Base-by-base conservation (phyloP, 2,113 vertebrate species). In the Paradisaea rubra region DNA sequence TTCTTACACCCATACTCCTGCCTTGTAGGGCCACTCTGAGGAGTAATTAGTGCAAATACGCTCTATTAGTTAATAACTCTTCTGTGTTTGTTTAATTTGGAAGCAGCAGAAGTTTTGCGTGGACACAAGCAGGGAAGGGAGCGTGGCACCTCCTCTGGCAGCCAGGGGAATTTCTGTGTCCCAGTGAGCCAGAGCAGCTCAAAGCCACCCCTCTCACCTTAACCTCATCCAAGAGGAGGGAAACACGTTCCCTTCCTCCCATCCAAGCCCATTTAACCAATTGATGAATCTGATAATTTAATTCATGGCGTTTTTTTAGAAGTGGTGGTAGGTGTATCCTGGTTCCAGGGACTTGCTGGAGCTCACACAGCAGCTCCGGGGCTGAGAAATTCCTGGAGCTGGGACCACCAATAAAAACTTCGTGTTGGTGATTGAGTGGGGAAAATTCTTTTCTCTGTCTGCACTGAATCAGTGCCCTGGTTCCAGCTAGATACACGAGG, bases 361-460 rank as follows among this genome's bases (percentile, higher is more conserved):
- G 92, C 88, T 68, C 31, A 10, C 35, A 7, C 14, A 61, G 81
- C 45, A 59, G 74, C 84, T 69, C 45, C 12, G 2, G 71, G 47
- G 84, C 86, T 42, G 66, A 59, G 94, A 68, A 93, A 92, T 92
- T 91, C 91, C 85, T 95, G 93, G 68, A 88, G 76, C 9, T 78
- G 86, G 53, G 91, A 90, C 79, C 88, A 92, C 94, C 93, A 94
- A 93, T 95, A 73, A 81, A 83, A 94, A 6, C 54, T 73, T 64
- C 1, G 39, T 24, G n/a, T 1, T 53, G 52, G 80, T 93, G 86
- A 95, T 35, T 64, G 88, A 95, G 69, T 6, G 65, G 76, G 69
- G 88, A 85, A 95, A 95, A 89, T 95, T 90, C 89, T 95, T 96
- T 68, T 74, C 96, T 81, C 59, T 90, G 89, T 88, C 81, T 95